phyloP scores from a whole-genome alignment of 2,113 vertebrate species.

The Apistogramma diplotaenia region DNA sequence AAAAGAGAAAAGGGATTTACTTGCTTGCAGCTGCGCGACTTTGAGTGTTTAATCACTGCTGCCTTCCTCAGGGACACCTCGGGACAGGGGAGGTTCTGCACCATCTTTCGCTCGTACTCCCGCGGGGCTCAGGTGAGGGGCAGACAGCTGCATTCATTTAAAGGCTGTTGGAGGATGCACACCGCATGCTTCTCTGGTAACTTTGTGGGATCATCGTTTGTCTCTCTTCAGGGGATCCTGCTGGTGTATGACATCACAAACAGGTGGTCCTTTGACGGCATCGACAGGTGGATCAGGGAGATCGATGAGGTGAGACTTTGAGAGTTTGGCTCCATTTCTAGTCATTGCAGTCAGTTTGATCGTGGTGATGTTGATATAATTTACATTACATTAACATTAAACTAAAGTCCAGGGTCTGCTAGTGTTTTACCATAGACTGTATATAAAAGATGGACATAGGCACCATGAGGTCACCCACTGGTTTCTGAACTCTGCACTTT shows the following conservation, averaged over 20 bases:
- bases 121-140: conserved; percentile 92
- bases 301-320: conserved; percentile 89
- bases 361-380: too few relatives aligned
- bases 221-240: conserved; percentile 84
- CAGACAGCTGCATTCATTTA: not conserved
- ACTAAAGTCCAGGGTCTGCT: too few relatives aligned
- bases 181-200: not conserved
- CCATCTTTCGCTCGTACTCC: conserved; percentile 98
- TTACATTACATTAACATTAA: too few relatives aligned
- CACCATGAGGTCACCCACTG: too few relatives aligned
- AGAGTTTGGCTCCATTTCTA: not conserved
- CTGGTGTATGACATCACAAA: conserved; percentile 99
- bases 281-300: conserved; percentile 98
- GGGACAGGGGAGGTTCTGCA: conserved; percentile 97
- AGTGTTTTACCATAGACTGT: too few relatives aligned
- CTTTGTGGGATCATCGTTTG: not conserved
- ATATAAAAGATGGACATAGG: too few relatives aligned
- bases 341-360: too few relatives aligned
- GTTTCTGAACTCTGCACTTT: too few relatives aligned
- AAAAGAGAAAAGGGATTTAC: not conserved
- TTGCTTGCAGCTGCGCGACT: not conserved
- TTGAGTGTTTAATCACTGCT: not conserved
- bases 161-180: not conserved
- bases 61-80: conserved; percentile 90
- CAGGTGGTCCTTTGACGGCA: conserved; percentile 99